Evolutionary conservation across 2,797 vertebrate genomes (phyloP).

Genomic region (Periophthalmus magnuspinnatus): DNA sequence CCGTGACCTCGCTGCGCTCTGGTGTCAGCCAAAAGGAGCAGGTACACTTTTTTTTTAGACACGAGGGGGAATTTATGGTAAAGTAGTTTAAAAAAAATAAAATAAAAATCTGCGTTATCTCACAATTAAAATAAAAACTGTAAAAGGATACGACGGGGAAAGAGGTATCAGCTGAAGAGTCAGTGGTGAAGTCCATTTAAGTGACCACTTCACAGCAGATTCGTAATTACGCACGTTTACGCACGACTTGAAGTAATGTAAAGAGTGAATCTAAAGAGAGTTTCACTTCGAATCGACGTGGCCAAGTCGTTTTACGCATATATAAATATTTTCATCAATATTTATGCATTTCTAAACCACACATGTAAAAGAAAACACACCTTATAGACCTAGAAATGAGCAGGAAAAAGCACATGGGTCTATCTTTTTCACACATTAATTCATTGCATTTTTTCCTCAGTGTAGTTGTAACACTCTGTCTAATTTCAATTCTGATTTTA

Average conservation of each 20-base stretch:
- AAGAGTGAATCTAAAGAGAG: not conserved
- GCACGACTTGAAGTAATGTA: not conserved
- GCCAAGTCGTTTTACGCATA: not conserved
- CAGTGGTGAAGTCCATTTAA: not conserved
- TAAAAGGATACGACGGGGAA: not conserved
- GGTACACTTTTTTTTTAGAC: constrained; percentile 47
- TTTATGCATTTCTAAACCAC: not conserved
- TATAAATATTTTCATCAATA: not conserved
- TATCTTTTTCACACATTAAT: too few species aligned
- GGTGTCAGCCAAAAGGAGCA: constrained; percentile 49
- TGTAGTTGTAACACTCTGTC: too few species aligned
- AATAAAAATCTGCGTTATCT: not conserved
- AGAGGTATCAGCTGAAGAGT: not conserved
- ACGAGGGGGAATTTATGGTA: constrained; percentile 8
- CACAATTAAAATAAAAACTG: not conserved
- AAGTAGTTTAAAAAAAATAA: not conserved
- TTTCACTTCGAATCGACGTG: not conserved
- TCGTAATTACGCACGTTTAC: constrained; percentile 6
- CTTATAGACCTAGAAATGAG: too few species aligned
- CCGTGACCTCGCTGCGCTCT: constrained; percentile 69
- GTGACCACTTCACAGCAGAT: not conserved
- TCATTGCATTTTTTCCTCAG: too few species aligned
- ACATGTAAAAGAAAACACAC: not conserved
- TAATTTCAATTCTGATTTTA: too few species aligned
- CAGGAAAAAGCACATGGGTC: too few species aligned